These are phyloP conservation scores for Gobio occitaniae DNA, from an alignment of 2,797 vertebrate genomes.

Conservation along the genomic window DNA sequence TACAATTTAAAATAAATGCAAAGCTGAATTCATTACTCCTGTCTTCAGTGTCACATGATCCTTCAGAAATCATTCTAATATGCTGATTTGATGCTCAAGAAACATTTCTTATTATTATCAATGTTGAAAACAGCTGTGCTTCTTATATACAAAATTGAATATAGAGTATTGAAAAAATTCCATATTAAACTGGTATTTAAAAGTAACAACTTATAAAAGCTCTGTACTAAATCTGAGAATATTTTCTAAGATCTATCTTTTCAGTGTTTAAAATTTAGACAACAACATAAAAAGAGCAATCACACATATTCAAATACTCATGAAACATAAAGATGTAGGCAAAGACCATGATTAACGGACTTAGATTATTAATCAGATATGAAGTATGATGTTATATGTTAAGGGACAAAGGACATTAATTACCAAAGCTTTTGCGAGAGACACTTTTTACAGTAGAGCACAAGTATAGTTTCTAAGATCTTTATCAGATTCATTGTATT, in stretches of 20 bases:
- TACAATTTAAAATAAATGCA: neutral
- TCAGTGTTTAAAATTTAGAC: neutral
- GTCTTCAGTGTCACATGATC: neutral
- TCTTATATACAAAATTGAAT: neutral
- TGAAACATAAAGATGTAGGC: neutral
- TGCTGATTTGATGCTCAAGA: neutral
- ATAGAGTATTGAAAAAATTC: too few species aligned
- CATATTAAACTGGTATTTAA: too few species aligned
- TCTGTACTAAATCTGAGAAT: neutral
- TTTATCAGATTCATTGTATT: neutral
- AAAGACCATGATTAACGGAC: constrained; percentile 4
- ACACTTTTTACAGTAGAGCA: neutral
- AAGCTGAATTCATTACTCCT: neutral
- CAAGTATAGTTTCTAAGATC: neutral
- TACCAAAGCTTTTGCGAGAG: neutral
- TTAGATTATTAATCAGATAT: neutral
- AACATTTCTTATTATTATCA: neutral
- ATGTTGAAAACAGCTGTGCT: neutral
- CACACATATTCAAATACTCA: constrained; percentile 2
- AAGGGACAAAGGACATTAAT: constrained; percentile 10
- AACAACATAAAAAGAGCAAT: constrained; percentile 2
- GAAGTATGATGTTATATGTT: neutral
- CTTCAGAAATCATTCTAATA: neutral
- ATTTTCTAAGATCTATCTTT: neutral
- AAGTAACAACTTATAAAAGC: too few species aligned